Evolutionary conservation across 2,113 vertebrate species (phyloP), one percentile per base, ranked within the genome.

Genomic region (Percina caprodes): DNA sequence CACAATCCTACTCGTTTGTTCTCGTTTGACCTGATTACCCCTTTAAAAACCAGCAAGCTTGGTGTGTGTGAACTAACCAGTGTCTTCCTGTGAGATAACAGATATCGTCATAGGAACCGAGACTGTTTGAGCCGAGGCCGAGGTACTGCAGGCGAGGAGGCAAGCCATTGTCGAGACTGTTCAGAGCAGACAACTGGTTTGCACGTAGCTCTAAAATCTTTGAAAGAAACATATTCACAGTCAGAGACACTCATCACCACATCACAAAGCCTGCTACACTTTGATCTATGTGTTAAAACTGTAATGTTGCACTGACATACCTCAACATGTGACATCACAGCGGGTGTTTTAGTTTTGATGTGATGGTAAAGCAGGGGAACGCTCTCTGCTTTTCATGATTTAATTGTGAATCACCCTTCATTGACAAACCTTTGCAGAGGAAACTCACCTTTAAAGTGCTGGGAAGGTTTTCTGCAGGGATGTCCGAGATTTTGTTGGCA

Each of bases 121-220:
- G 92, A 0, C 21, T 62, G 89, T 97, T 99, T 85, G 95, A 89
- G 1, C 95, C 90, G 3, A 98, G 86, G 1, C 97, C 95, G 65
- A 98, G 52, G 83, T 97, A 95, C 82, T 95, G 95, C 0, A 98
- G 92, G 3, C 3, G 4, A 0, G 92, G 95, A 13, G 94, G 96
- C 0, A 92, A 92, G 2, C 0, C 30, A 0, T 15, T 1, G 1
- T 91, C 95, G 58, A 98, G 92, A 26, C 92, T 91, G 62, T 86
- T 84, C 60, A 97, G 66, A 80, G 93, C 92, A 23, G 39, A 13
- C 65, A 98, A 65, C 19, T 58, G 1, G 1, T 98, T 99, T 75
- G 85, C 94, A 4, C 96, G 95, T 0, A 98, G 94, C 90, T 98
- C 97, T 93, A 98, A 88, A 49, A 97, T 92, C 98, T 98, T 1